Evolutionary conservation across 2,113 vertebrate genomes (phyloP).

Genomic region (Cottus gobio): DNA sequence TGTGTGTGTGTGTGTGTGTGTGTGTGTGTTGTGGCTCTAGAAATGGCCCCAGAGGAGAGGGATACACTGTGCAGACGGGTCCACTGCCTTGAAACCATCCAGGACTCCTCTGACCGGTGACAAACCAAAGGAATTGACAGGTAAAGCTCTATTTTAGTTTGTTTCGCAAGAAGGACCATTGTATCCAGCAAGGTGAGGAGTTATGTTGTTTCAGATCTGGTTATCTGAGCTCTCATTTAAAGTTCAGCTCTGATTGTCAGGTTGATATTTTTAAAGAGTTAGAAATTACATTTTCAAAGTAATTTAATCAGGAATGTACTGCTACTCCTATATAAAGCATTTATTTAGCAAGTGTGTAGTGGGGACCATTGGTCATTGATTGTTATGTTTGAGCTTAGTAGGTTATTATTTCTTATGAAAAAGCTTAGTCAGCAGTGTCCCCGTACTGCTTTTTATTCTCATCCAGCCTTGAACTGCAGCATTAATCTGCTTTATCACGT

Average conservation of each 20-base stretch:
- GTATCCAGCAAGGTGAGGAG: neutral
- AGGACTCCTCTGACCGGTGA: constrained; percentile 27
- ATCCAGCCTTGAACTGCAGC: constrained; percentile 27
- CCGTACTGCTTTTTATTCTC: constrained; percentile 10
- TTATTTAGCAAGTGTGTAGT: neutral
- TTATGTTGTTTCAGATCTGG: neutral
- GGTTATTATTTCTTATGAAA: constrained; percentile 11
- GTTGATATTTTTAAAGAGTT: neutral
- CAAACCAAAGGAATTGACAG: constrained; percentile 36
- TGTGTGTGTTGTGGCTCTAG: constrained; percentile 42
- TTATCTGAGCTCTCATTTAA: neutral
- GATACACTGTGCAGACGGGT: constrained; percentile 21
- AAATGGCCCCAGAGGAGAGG: constrained; percentile 54
- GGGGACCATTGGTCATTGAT: neutral
- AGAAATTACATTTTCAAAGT: neutral
- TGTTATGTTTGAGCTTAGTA: neutral
- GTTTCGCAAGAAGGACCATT: neutral
- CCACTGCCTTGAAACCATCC: constrained; percentile 47
- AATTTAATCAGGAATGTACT: neutral
- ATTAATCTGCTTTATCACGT: constrained; percentile 53
- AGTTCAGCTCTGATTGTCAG: neutral
- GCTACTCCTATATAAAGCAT: constrained; percentile 2
- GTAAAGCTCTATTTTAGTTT: constrained; percentile 50
- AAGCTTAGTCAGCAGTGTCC: constrained; percentile 10
- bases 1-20: constrained; percentile 30